Conservation (phyloP, 2,113 vertebrate genomes). For the Festucalex cinctus region DNA sequence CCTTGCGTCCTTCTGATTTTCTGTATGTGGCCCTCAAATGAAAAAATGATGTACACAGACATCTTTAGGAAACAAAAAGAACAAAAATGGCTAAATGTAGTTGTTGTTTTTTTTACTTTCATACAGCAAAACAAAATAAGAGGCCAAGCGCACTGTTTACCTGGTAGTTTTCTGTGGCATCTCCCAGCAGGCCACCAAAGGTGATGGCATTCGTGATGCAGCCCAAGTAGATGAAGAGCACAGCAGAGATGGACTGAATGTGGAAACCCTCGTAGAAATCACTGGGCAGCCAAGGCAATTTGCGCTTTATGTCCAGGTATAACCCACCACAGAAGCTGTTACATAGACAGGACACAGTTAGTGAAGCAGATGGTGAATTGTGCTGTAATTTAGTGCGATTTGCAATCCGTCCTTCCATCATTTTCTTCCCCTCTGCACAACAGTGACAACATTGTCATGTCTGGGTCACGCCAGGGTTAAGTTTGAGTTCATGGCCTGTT, state of each 20-base stretch:
- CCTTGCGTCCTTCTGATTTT: no score
- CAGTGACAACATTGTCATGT: no score
- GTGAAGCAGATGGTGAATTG: conserved; percentile 2
- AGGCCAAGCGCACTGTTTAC: conserved; percentile 50
- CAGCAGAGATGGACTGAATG: conserved; percentile 94
- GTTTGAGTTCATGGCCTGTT: no score
- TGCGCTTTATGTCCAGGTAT: conserved; percentile 88
- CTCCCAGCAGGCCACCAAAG: conserved; percentile 92
- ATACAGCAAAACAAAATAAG: background rate
- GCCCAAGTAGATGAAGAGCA: conserved; percentile 97
- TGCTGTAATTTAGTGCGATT: background rate
- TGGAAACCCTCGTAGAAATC: conserved; percentile 94
- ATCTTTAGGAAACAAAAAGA: no score
- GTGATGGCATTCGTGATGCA: conserved; percentile 98
- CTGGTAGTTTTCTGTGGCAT: conserved; percentile 97
- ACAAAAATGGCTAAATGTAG: background rate
- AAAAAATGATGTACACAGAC: no score
- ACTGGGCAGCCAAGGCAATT: conserved; percentile 87
- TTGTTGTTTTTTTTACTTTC: background rate
- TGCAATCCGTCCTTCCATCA: background rate
- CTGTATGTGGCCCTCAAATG: no score
- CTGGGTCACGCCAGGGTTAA: no score
- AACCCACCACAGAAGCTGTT: conserved; percentile 92
- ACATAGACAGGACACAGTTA: conserved; percentile 11
- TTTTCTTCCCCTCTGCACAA: background rate